Evolutionary conservation across 2,797 vertebrate species (phyloP).

Genomic region (Oreochromis grahami): DNA sequence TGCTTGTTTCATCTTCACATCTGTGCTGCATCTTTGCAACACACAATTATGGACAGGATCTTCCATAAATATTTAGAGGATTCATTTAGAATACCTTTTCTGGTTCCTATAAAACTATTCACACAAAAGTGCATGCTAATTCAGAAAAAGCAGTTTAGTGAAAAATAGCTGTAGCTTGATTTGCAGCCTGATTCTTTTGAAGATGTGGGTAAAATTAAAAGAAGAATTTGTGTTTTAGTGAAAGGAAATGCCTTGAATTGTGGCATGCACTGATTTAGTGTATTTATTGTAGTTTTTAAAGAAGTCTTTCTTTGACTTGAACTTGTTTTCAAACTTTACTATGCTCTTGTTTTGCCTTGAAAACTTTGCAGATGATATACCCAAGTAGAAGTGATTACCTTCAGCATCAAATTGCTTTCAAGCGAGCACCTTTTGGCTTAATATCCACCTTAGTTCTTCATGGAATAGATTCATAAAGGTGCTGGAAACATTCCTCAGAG

Average conservation of each 20-base stretch:
- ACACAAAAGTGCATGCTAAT: neutral
- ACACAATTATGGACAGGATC: neutral
- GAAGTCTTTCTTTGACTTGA: neutral
- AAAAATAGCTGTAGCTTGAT: neutral
- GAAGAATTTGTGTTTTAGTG: neutral
- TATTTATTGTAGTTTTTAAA: neutral
- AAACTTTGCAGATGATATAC: neutral
- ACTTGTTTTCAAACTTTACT: neutral
- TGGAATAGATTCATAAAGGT: neutral
- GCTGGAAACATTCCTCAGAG: neutral
- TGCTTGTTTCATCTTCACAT: conserved; percentile 4
- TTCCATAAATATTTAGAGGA: neutral
- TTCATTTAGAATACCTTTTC: neutral
- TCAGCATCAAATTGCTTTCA: neutral
- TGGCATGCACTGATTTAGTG: neutral
- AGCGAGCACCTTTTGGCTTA: neutral
- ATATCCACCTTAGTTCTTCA: neutral
- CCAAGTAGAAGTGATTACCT: neutral
- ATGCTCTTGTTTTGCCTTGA: neutral
- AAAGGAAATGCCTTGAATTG: neutral
- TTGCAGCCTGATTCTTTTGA: neutral
- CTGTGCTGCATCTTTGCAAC: neutral
- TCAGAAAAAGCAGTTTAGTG: neutral
- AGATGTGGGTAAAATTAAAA: neutral
- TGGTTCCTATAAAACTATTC: neutral